phyloP scores from a whole-genome alignment of 2,113 vertebrate genomes.

The Isichthys henryi region DNA sequence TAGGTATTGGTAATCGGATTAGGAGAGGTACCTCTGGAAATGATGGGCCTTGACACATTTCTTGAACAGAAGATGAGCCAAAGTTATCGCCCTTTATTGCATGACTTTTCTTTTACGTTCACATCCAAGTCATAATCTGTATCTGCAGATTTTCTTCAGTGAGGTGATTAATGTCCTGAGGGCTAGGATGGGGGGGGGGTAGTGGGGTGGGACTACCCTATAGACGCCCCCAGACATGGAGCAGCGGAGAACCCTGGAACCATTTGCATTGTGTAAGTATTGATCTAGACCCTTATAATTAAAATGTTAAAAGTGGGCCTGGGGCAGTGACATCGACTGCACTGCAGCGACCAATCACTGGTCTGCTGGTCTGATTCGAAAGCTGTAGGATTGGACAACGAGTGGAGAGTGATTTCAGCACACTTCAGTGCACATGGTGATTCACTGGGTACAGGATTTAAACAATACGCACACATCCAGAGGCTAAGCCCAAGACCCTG shows the following conservation, averaged over 20 bases:
- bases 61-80: background rate
- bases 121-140: background rate
- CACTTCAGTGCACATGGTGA: background rate
- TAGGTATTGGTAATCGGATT: background rate
- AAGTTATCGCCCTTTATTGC: background rate
- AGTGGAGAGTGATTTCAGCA: background rate
- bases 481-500: no score
- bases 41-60: background rate
- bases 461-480: background rate
- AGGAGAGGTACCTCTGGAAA: background rate
- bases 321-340: background rate
- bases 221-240: background rate
- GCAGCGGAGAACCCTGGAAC: background rate
- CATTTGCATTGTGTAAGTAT: background rate
- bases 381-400: no score
- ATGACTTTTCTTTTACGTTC: background rate
- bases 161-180: background rate
- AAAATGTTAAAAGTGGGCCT: background rate
- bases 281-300: slow-evolving; percentile 15
- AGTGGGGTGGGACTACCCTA: background rate
- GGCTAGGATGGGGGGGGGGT: background rate
- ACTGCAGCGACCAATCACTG: background rate
- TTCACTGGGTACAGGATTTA: background rate
- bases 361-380: background rate
- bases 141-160: background rate